Evolutionary conservation across 30 jellyfish, hydroid and myxozoan species (phyloP).

Genomic region (Chrysaora quinquecirrha): DNA sequence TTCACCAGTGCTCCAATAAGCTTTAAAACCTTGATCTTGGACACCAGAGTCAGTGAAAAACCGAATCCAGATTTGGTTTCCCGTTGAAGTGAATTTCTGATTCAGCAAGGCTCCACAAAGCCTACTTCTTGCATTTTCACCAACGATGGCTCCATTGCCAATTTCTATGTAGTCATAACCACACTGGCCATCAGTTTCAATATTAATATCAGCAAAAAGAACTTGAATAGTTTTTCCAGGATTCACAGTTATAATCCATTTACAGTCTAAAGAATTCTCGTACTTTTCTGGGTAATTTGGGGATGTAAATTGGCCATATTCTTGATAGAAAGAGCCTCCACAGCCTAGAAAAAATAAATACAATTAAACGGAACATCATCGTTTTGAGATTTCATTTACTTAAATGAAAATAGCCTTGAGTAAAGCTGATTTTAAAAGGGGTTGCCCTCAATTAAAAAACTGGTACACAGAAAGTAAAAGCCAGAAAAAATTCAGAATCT

Average conservation of each 20-base stretch:
- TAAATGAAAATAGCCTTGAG: no score
- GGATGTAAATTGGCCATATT: slow-evolving; percentile 33
- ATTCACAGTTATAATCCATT: slow-evolving; percentile 36
- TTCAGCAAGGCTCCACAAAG: slow-evolving; percentile 57
- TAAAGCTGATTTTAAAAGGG: no score
- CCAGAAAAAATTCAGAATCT: no score
- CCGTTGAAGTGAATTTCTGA: slow-evolving; percentile 24
- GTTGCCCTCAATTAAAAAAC: no score
- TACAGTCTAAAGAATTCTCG: slow-evolving; percentile 31
- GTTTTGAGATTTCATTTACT: no score
- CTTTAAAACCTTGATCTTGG: slow-evolving; percentile 77
- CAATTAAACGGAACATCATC: no score
- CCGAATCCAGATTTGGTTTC: slow-evolving; percentile 57
- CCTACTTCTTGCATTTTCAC: slow-evolving; percentile 35
- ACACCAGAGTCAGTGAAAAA: slow-evolving; percentile 68
- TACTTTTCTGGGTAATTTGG: slow-evolving; percentile 27
- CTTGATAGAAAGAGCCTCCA: slow-evolving; percentile 39
- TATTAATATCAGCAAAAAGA: slow-evolving; percentile 8
- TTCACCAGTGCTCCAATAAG: slow-evolving; percentile 64
- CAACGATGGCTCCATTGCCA: slow-evolving; percentile 42
- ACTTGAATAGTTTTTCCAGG: slow-evolving; percentile 37
- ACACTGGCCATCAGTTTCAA: slow-evolving; percentile 42
- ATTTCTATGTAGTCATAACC: slow-evolving; percentile 37
- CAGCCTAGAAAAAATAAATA: slow-evolving; percentile 5
- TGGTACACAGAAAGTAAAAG: no score